A percentile compares a stretch with the other conserved stretches of the same genome.
Conservation (phyloP, 2,888 invertebrate genomes). For the Drosophila aldrichi region DNA sequence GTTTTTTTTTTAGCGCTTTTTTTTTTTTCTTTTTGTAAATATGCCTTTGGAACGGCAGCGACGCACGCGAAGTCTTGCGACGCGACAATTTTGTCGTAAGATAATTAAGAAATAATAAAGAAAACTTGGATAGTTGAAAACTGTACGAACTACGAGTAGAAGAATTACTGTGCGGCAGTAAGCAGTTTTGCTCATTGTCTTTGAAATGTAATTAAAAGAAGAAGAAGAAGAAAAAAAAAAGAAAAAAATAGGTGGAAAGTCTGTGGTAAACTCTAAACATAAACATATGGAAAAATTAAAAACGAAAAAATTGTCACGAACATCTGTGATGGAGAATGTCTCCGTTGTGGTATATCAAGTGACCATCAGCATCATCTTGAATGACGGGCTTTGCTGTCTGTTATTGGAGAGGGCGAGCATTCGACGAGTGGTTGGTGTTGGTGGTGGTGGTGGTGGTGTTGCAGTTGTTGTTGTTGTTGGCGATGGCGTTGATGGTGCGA, state of each 20-base stretch:
- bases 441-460: slow-evolving; percentile 27
- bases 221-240: neutral
- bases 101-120: slow-evolving; percentile 69
- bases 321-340: slow-evolving; percentile 99
- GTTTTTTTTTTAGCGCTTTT: slow-evolving; percentile 12
- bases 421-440: slow-evolving; percentile 37
- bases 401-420: slow-evolving; percentile 52
- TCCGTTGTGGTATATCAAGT: slow-evolving; percentile 99
- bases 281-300: slow-evolving; percentile 80
- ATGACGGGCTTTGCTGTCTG: slow-evolving; percentile 90
- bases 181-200: slow-evolving; percentile 36
- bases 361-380: slow-evolving; percentile 99
- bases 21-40: neutral
- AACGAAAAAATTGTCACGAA: slow-evolving; percentile 92
- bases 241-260: slow-evolving; percentile 28
- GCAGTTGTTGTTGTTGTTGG: slow-evolving; percentile 14
- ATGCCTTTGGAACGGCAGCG: slow-evolving; percentile 6
- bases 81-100: slow-evolving; percentile 38
- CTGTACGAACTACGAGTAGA: slow-evolving; percentile 50
- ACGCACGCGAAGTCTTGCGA: slow-evolving; percentile 39
- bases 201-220: slow-evolving; percentile 3
- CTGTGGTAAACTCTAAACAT: slow-evolving; percentile 66
- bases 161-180: slow-evolving; percentile 37
- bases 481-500: slow-evolving; percentile 34
- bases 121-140: slow-evolving; percentile 67